Base-by-base conservation (phyloP, 2,888 invertebrate genomes). In the Gryllus longicercus region DNA sequence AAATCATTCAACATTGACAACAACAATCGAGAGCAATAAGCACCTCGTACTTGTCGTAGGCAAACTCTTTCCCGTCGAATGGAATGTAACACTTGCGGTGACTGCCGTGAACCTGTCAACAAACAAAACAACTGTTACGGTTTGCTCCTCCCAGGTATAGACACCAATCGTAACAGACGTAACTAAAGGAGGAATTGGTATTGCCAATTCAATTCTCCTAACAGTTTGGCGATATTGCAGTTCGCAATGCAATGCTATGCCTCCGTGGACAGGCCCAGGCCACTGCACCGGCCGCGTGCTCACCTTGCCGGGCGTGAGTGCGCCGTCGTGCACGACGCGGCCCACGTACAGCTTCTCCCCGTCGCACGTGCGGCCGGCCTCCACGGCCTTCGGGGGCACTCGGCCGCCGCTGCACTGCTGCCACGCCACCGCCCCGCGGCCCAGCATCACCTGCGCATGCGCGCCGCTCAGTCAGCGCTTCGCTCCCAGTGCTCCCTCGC, bases 71-170 rank as follows among this genome's bases (percentile, higher is more conserved):
- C 12, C 82, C 82, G 14, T 80, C 81, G 76, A 80, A 83, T 16
- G 83, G 81, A 50, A 83, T 80, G 81, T 82, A 82, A 78, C 83
- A 83, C 16, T 81, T 79, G 11, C 81, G 80, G 75, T 83, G 81
- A 63, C 80, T 80, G 38, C 81, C 80, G 18, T 83, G 82, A 18
- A 83, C 81, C 82, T 83, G 82, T 38, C 38, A 38, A 38, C 38
- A 38, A 4, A 38, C 38, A 38, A 38, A 38, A 38, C 38, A 38
- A 38, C 5, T 8, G 1, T 38, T 38, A 38, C 38, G 8, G 38
- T 1, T 38, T 4, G 38, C 38, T 38, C 38, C 38, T 38, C 38
- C 38, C 38, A 38, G 38, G 5, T 8, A 38, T 8, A 1, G 8
- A 38, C 0, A 38, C 8, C 38, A 38, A 38, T 38, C 5, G 8